phyloP scores from a whole-genome alignment of 2,888 invertebrate genomes.

The Metellina segmentata region DNA sequence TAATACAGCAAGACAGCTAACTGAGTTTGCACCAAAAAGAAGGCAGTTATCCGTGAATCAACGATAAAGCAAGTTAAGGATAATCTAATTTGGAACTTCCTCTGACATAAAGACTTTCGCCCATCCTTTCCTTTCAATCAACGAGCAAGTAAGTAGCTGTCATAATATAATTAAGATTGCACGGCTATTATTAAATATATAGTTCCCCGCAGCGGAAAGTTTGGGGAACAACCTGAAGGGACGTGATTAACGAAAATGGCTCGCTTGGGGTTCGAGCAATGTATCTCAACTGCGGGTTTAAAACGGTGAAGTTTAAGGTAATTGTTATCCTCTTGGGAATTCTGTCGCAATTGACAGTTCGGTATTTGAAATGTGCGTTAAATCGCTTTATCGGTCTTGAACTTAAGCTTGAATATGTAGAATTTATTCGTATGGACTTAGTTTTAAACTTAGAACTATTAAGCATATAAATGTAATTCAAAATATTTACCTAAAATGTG shows the following conservation, averaged over 20 bases:
- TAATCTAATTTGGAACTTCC: constrained; percentile 62
- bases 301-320: not conserved
- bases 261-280: not conserved
- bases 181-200: constrained; percentile 50
- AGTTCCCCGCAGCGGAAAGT: not conserved
- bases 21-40: constrained; percentile 60
- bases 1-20: constrained; percentile 57
- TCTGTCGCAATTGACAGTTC: not conserved
- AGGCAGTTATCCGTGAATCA: constrained; percentile 59
- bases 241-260: not conserved
- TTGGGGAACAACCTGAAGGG: not conserved
- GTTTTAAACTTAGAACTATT: no score
- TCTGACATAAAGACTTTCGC: constrained; percentile 58
- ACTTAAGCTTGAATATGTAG: not conserved
- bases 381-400: not conserved
- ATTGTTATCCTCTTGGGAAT: not conserved
- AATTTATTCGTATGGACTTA: not conserved
- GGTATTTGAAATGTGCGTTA: not conserved
- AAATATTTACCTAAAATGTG: no score
- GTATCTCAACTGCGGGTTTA: not conserved
- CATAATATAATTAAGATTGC: constrained; percentile 58
- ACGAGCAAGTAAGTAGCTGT: constrained; percentile 19
- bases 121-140: constrained; percentile 36
- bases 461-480: no score
- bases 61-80: constrained; percentile 64